Percentiles rank a stretch among this genome's conserved stretches.
Conservation (phyloP, 2,113 vertebrate genomes). For the Sturnira hondurensis region DNA sequence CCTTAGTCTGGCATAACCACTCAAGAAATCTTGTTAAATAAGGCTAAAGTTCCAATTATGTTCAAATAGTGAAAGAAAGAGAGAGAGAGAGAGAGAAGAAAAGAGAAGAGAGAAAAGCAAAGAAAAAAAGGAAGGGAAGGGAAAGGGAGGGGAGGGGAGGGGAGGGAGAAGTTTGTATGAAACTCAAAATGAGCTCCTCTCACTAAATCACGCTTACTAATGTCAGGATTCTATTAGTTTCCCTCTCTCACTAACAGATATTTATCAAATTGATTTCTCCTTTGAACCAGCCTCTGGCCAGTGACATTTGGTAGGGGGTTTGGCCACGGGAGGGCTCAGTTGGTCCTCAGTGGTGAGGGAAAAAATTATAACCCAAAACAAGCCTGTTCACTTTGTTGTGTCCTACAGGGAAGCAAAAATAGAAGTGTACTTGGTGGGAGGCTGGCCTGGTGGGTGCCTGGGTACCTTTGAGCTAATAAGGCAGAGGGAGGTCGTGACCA, state of each 20-base stretch:
- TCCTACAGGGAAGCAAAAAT: conserved; percentile 26
- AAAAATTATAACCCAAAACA: neutral
- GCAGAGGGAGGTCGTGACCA: too few species aligned
- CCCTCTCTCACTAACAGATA: neutral
- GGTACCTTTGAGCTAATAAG: too few species aligned
- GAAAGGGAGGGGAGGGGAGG: too few species aligned
- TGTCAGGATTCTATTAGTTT: neutral
- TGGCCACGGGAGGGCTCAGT: neutral
- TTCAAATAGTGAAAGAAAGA: neutral
- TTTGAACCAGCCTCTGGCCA: neutral
- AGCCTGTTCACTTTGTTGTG: neutral
- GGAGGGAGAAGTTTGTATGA: neutral
- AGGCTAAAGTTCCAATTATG: neutral
- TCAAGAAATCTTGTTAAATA: neutral
- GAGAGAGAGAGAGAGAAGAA: too few species aligned
- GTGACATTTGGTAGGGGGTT: neutral
- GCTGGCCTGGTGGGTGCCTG: neutral
- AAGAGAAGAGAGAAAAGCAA: too few species aligned
- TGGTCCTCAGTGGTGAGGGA: neutral
- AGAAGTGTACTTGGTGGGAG: neutral
- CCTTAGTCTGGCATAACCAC: neutral
- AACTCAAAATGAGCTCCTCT: neutral
- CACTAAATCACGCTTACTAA: conserved; percentile 33
- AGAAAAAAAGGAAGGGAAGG: too few species aligned
- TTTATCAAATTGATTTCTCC: conserved; percentile 5